A percentile compares a stretch with the other conserved stretches of the same genome.
These are phyloP conservation scores for Biston stratarius DNA, from an alignment of 2,888 invertebrate species.

Conservation along the genomic window DNA sequence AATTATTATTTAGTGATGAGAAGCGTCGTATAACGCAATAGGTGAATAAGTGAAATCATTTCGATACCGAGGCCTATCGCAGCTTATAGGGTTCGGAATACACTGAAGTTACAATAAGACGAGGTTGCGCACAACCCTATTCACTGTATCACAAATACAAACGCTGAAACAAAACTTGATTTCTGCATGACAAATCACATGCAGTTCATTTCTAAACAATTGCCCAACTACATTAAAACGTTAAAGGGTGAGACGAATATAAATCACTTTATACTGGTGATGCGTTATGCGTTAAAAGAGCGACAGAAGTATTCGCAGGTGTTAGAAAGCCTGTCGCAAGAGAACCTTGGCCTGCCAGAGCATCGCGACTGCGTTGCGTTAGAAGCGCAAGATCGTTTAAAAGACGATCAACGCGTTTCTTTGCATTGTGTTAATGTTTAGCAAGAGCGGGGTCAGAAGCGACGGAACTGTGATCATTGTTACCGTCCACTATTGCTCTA, in stretches of 20 bases:
- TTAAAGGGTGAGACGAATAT: slow-evolving; percentile 78
- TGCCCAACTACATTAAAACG: slow-evolving; percentile 72
- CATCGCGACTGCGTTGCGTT: slow-evolving; percentile 72
- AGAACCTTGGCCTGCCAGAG: slow-evolving; percentile 77
- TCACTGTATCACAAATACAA: slow-evolving; percentile 51
- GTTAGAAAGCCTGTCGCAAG: slow-evolving; percentile 82
- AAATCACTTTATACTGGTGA: slow-evolving; percentile 63
- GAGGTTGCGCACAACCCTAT: slow-evolving; percentile 68
- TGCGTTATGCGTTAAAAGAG: slow-evolving; percentile 52
- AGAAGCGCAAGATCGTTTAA: slow-evolving; percentile 80
- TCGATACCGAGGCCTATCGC: slow-evolving; percentile 60
- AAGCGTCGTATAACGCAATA: slow-evolving; percentile 56
- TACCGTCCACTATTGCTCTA: slow-evolving; percentile 66
- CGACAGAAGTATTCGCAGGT: slow-evolving; percentile 71
- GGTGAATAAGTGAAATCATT: slow-evolving; percentile 76
- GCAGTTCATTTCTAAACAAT: slow-evolving; percentile 36
- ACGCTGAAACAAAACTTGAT: slow-evolving; percentile 28
- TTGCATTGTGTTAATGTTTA: slow-evolving; percentile 75
- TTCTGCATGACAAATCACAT: slow-evolving; percentile 34
- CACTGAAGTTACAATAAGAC: slow-evolving; percentile 73
- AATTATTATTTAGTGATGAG: slow-evolving; percentile 68
- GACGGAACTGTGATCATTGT: slow-evolving; percentile 68
- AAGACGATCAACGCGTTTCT: slow-evolving; percentile 82
- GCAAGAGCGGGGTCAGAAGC: slow-evolving; percentile 74
- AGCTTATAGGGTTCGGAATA: slow-evolving; percentile 69